phyloP scores from a whole-genome alignment of 1,140 invertebrate species.

The Gonatopus flavifemur region DNA sequence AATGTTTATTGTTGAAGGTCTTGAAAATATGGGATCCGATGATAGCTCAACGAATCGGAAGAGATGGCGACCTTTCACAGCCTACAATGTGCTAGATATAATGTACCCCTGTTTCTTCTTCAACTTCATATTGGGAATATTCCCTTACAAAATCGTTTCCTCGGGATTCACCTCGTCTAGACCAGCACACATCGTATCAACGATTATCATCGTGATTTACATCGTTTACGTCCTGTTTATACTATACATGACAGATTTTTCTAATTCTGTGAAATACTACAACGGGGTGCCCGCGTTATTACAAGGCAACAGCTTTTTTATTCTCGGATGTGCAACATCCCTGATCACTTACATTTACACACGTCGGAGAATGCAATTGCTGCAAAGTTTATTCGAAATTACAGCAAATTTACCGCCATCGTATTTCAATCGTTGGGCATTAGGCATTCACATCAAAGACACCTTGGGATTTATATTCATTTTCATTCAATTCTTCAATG shows the following conservation, averaged over 20 bases:
- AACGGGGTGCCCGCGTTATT: slow-evolving; percentile 22
- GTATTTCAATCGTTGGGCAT: slow-evolving; percentile 27
- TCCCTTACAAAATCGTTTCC: slow-evolving; percentile 23
- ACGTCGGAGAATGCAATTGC: slow-evolving; percentile 19
- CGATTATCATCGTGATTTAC: slow-evolving; percentile 7
- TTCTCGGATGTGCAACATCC: slow-evolving; percentile 15
- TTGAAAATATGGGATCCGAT: no score
- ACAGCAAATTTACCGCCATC: slow-evolving; percentile 27
- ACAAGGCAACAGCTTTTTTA: slow-evolving; percentile 34
- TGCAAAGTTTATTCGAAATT: slow-evolving; percentile 20
- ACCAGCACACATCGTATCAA: slow-evolving; percentile 10
- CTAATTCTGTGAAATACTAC: background rate
- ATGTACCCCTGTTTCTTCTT: slow-evolving; percentile 27
- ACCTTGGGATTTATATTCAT: slow-evolving; percentile 35
- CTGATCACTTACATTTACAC: slow-evolving; percentile 18
- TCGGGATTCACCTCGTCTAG: slow-evolving; percentile 10
- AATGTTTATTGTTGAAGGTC: no score
- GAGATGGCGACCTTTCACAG: slow-evolving; percentile 23
- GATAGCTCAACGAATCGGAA: no score
- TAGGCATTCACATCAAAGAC: slow-evolving; percentile 39
- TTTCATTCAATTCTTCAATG: slow-evolving; percentile 14
- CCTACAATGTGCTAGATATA: slow-evolving; percentile 27
- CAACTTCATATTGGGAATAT: slow-evolving; percentile 21
- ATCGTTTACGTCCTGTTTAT: background rate
- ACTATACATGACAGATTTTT: slow-evolving; percentile 32